A percentile compares a stretch with the other conserved stretches of the same genome.
These are phyloP conservation scores for Discoglossus pictus DNA, from an alignment of 2,797 vertebrate species.

Conservation along the genomic window DNA sequence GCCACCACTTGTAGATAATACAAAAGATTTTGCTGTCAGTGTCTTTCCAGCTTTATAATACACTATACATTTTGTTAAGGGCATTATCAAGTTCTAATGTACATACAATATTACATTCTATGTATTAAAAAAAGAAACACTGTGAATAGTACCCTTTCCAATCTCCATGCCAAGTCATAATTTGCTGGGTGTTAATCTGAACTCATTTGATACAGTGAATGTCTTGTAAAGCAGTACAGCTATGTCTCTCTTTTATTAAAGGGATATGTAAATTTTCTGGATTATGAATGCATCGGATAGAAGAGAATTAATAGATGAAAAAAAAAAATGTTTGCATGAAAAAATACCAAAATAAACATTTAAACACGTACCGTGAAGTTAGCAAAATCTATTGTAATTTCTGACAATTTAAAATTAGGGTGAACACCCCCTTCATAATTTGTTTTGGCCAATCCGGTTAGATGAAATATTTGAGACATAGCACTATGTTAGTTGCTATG, in stretches of 20 bases:
- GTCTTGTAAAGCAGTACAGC: conserved; percentile 77
- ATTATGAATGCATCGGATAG: too few relatives aligned
- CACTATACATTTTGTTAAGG: conserved; percentile 76
- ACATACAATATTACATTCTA: conserved; percentile 71
- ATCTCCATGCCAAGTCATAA: conserved; percentile 74
- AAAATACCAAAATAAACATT: too few relatives aligned
- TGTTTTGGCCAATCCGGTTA: too few relatives aligned
- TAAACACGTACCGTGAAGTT: too few relatives aligned
- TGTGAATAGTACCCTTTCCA: conserved; percentile 74
- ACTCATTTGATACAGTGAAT: conserved; percentile 73
- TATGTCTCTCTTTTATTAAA: conserved; percentile 83
- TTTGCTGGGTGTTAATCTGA: conserved; percentile 72
- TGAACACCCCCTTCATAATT: too few relatives aligned
- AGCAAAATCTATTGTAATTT: too few relatives aligned
- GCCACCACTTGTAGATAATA: conserved; percentile 64
- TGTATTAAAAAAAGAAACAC: conserved; percentile 73
- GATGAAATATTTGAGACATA: too few relatives aligned
- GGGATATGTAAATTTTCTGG: too few relatives aligned
- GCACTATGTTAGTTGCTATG: too few relatives aligned
- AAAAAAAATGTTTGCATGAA: too few relatives aligned
- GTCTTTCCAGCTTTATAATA: conserved; percentile 84
- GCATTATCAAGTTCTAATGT: conserved; percentile 78
- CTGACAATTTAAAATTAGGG: too few relatives aligned
- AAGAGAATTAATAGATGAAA: too few relatives aligned
- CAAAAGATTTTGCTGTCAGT: conserved; percentile 51